phyloP scores from a whole-genome alignment of 2,888 invertebrate species.

The Brachypalpus laphriformis region DNA sequence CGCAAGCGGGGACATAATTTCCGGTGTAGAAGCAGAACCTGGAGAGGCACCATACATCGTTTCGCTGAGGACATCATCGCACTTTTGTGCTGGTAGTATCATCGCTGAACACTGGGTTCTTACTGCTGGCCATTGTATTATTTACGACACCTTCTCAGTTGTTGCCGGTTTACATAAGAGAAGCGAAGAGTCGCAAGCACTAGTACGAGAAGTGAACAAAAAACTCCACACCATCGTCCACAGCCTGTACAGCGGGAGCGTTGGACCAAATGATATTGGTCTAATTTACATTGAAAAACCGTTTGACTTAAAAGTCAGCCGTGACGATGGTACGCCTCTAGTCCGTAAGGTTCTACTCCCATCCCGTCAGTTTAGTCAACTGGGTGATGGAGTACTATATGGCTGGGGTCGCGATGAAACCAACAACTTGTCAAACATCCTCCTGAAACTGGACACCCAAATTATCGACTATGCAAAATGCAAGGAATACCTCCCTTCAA shows the following conservation, averaged over 20 bases:
- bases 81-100: constrained; percentile 83
- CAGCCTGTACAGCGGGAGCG: constrained; percentile 79
- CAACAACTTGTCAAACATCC: constrained; percentile 75
- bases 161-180: constrained; percentile 82
- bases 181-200: constrained; percentile 74
- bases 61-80: constrained; percentile 77
- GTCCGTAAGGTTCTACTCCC: constrained; percentile 45
- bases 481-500: constrained; percentile 74
- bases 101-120: constrained; percentile 78
- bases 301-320: constrained; percentile 77
- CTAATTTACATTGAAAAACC: constrained; percentile 79
- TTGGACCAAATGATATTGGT: constrained; percentile 84
- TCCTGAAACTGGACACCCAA: constrained; percentile 77
- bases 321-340: constrained; percentile 3
- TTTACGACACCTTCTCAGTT: constrained; percentile 69
- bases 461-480: constrained; percentile 76
- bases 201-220: constrained; percentile 76
- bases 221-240: constrained; percentile 77
- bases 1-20: constrained; percentile 79
- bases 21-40: constrained; percentile 78
- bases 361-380: constrained; percentile 17
- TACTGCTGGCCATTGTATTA: constrained; percentile 82
- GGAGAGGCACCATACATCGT: constrained; percentile 83
- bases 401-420: constrained; percentile 79
- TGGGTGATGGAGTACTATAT: constrained; percentile 60